Evolutionary conservation across 2,797 vertebrate genomes (phyloP).

Genomic region (Neopelma chrysocephalum): DNA sequence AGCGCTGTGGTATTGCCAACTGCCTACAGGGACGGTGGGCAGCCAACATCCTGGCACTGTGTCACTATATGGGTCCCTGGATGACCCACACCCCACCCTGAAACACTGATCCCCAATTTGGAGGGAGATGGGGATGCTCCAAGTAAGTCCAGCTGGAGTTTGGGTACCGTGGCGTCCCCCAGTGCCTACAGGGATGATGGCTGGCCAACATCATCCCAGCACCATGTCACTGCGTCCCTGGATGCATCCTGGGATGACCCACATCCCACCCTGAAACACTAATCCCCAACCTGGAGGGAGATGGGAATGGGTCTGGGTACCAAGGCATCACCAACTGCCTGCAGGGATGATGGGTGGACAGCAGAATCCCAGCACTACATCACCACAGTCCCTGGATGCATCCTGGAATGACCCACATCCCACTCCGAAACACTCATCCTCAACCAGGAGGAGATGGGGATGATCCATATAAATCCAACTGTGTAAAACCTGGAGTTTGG

Average conservation of each 20-base stretch:
- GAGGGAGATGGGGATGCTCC: background rate
- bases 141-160: background rate
- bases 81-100: background rate
- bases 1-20: background rate
- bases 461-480: background rate
- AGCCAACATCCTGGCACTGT: accelerated
- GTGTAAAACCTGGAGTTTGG: background rate
- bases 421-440: accelerated
- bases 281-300: background rate
- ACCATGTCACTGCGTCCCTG: accelerated
- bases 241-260: background rate
- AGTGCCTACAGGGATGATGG: background rate
- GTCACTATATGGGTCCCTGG: background rate
- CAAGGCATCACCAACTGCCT: background rate
- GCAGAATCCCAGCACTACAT: background rate
- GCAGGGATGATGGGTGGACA: accelerated
- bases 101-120: accelerated
- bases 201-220: background rate
- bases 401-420: background rate
- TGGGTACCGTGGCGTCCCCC: accelerated
- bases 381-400: background rate
- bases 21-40: accelerated
- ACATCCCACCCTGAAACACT: background rate
- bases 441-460: background rate
- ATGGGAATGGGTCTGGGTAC: background rate